These are phyloP conservation scores for Caenorhabditis drosophilae DNA, from an alignment of 2,888 invertebrate genomes.

Conservation along the genomic window DNA sequence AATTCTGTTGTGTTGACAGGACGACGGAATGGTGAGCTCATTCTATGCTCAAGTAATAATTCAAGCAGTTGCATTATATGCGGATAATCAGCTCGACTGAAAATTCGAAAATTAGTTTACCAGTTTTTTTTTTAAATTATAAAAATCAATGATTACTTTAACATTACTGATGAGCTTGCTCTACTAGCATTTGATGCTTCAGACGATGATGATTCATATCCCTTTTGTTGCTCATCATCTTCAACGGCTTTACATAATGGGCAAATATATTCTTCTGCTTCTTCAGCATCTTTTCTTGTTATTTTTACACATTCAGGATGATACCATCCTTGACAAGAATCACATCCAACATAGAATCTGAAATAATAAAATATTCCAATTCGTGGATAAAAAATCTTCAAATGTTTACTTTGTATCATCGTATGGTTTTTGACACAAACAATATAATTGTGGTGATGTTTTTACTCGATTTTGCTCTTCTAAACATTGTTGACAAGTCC, in stretches of 20 bases:
- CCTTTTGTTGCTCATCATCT: constrained; percentile 3
- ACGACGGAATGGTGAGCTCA: constrained; percentile 96
- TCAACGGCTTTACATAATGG: constrained; percentile 89
- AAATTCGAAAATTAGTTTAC: constrained; percentile 3
- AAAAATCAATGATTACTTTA: not conserved
- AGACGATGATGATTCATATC: constrained; percentile 26
- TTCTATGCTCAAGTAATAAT: constrained; percentile 69
- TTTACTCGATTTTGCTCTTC: constrained; percentile 70
- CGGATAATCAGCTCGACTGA: constrained; percentile 43
- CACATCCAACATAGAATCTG: constrained; percentile 98
- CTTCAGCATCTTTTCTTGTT: constrained; percentile 75
- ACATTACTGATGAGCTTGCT: constrained; percentile 11
- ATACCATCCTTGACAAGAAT: constrained; percentile 98
- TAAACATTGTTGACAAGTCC: constrained; percentile 74
- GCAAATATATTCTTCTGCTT: constrained; percentile 93
- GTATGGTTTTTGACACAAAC: constrained; percentile 92
- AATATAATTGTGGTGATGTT: constrained; percentile 83
- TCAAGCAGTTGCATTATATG: constrained; percentile 44
- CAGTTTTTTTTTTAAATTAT: not conserved
- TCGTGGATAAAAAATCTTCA: no score
- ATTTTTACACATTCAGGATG: constrained; percentile 92
- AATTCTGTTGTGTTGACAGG: constrained; percentile 94
- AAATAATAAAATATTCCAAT: constrained; percentile 57
- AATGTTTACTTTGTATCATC: constrained; percentile 89
- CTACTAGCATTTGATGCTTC: constrained; percentile 20